phyloP scores from a whole-genome alignment of 2,888 invertebrate genomes.

The Thera obeliscata region DNA sequence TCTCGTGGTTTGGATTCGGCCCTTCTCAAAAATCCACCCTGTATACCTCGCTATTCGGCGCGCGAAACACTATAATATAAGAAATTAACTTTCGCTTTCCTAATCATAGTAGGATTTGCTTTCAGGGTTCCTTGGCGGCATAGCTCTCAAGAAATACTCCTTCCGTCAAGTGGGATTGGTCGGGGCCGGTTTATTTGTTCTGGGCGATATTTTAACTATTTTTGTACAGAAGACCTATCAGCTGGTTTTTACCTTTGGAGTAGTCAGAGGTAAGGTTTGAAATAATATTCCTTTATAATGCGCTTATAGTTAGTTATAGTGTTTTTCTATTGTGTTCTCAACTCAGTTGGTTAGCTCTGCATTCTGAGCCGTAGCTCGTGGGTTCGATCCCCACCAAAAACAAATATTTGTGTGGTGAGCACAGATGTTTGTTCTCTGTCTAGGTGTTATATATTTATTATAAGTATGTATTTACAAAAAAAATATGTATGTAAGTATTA shows the following conservation, averaged over 20 bases:
- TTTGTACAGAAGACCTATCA: slow-evolving; percentile 86
- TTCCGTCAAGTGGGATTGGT: slow-evolving; percentile 87
- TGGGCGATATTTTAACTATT: slow-evolving; percentile 86
- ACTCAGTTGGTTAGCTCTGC: too few relatives aligned
- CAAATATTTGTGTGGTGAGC: too few relatives aligned
- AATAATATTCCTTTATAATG: not conserved
- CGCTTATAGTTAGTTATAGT: too few relatives aligned
- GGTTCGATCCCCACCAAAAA: too few relatives aligned
- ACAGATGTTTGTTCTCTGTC: too few relatives aligned
- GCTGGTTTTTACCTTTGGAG: slow-evolving; percentile 86
- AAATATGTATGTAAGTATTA: too few relatives aligned
- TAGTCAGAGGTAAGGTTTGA: slow-evolving; percentile 82
- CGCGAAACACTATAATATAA: not conserved
- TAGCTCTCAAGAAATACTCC: slow-evolving; percentile 86
- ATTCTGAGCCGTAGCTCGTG: too few relatives aligned
- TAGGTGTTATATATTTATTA: too few relatives aligned
- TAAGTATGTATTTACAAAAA: too few relatives aligned
- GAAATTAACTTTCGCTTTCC: not conserved
- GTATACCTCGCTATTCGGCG: not conserved
- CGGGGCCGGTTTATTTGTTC: slow-evolving; percentile 86
- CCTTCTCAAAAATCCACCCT: too few relatives aligned
- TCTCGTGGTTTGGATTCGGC: too few relatives aligned
- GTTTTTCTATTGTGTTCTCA: too few relatives aligned
- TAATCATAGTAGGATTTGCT: slow-evolving; percentile 14
- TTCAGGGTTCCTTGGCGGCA: slow-evolving; percentile 88